phyloP scores from a whole-genome alignment of 2,113 vertebrate genomes.

The Oreochromis aureus region DNA sequence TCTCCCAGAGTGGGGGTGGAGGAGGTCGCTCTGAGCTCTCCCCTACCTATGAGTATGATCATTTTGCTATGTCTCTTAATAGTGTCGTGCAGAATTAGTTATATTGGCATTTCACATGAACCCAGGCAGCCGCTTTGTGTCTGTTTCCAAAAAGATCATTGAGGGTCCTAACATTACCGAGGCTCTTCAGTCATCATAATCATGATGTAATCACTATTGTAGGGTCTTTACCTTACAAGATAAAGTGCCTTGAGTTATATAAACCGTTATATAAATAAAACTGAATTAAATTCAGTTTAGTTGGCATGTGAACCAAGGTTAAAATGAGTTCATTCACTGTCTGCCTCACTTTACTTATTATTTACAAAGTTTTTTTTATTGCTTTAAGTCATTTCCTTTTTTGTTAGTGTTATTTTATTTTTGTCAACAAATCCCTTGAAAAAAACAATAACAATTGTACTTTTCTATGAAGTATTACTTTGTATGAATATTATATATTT shows the following conservation, averaged over 20 bases:
- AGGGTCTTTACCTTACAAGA: not conserved
- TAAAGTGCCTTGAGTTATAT: not conserved
- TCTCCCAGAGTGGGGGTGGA: constrained; percentile 89
- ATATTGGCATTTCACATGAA: not conserved
- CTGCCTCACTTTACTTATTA: not conserved
- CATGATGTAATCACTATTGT: not conserved
- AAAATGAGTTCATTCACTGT: not conserved
- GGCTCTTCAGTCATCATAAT: not conserved
- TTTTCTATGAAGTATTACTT: not conserved
- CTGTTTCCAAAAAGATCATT: not conserved
- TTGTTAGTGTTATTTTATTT: not conserved
- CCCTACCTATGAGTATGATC: constrained; percentile 91
- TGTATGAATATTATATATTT: not conserved
- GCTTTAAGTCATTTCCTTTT: not conserved
- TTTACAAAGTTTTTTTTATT: not conserved
- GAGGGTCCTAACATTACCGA: not conserved
- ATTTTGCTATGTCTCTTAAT: constrained; percentile 72
- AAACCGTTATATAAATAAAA: not conserved
- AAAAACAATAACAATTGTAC: fast-evolving
- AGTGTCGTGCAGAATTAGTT: constrained; percentile 59
- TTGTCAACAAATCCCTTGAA: not conserved
- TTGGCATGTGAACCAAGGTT: not conserved
- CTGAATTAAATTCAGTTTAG: not conserved
- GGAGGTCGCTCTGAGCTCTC: constrained; percentile 91
- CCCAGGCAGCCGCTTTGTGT: not conserved